Base-by-base conservation (phyloP, 1,140 invertebrate genomes). In the Teleopsis dalmanni region DNA sequence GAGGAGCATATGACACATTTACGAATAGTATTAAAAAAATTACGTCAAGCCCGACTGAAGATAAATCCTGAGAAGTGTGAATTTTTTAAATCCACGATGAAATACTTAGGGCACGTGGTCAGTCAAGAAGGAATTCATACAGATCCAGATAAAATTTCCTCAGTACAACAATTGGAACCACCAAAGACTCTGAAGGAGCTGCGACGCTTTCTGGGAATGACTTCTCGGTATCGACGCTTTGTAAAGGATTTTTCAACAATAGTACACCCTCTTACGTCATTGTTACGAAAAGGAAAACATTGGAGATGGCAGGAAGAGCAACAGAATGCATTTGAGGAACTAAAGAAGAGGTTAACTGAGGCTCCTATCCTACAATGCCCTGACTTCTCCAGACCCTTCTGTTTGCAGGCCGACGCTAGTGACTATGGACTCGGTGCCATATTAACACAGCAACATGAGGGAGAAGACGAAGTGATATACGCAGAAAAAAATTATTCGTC, bases 201-300 rank as follows among this genome's bases (percentile, higher is more conserved):
- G 0, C 60, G 64, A 22, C 44, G 55, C 14, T 72, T 72, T 47
- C 33, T 73, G 7, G 71, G 71, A 1, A 50, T 73, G 21, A 37
- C 51, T 0, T 59, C 58, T 3, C 73, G 59, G 46, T 74, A 72
- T 36, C 51, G 70, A 8, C 46, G 58, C 8, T 73, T 71, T 42
- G 59, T 73, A 29, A 29, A 37, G 1, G 41, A 59, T 13, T 73
- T 66, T 47, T 41, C 62, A n/a, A n/a, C n/a, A n/a, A n/a, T n/a
- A n/a, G n/a, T n/a, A n/a, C n/a, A n/a, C n/a, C n/a, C n/a, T n/a
- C n/a, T n/a, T n/a, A n/a, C n/a, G n/a, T n/a, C n/a, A n/a, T n/a
- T n/a, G n/a, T n/a, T n/a, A n/a, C n/a, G n/a, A n/a, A n/a, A n/a
- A n/a, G n/a, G n/a, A n/a, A n/a, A n/a, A n/a, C n/a, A n/a, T n/a